Conservation (phyloP, 2,797 vertebrate species). For the Chiroxiphia lanceolata region DNA sequence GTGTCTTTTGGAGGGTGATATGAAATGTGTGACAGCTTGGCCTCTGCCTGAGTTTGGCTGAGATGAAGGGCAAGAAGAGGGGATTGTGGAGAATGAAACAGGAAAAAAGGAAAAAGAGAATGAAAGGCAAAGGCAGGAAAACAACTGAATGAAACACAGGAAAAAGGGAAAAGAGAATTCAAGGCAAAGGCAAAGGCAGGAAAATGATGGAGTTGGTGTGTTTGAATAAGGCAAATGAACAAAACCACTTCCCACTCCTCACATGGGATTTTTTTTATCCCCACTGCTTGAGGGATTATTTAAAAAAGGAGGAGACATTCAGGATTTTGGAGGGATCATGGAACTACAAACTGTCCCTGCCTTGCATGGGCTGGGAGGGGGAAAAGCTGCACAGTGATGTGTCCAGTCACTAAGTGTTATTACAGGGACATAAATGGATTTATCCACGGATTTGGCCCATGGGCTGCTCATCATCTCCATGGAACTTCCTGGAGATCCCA, state of each 20-base stretch:
- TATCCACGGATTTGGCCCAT: background rate
- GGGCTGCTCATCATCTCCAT: background rate
- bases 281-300: background rate
- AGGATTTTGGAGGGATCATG: background rate
- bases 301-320: background rate
- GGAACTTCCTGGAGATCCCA: background rate
- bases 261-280: background rate
- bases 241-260: background rate
- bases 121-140: too few relatives aligned
- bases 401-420: background rate
- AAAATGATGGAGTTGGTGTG: background rate
- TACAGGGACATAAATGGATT: background rate
- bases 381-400: background rate
- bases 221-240: background rate
- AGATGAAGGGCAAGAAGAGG: background rate
- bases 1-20: fast-evolving
- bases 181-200: too few relatives aligned
- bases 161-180: too few relatives aligned
- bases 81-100: background rate
- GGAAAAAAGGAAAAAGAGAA: too few relatives aligned
- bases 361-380: background rate
- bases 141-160: too few relatives aligned
- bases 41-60: background rate
- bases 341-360: background rate
- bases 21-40: background rate